These are phyloP conservation scores for Patella pellucida DNA, from an alignment of 2,888 invertebrate species.

Conservation along the genomic window DNA sequence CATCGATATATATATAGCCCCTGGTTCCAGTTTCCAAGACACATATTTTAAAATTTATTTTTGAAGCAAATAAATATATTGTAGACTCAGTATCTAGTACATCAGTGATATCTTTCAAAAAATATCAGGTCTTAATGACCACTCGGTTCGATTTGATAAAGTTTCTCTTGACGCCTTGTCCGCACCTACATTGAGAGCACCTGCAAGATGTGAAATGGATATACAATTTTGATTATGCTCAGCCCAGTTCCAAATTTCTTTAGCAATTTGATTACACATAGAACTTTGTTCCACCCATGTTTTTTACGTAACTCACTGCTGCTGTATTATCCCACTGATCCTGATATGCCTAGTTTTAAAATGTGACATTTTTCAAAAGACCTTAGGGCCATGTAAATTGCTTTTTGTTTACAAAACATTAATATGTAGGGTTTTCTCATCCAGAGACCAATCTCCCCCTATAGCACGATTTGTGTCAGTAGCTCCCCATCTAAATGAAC, in stretches of 20 bases:
- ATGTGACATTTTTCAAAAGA: background rate
- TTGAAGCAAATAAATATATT: background rate
- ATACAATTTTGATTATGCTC: background rate
- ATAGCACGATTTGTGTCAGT: background rate
- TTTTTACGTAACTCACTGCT: background rate
- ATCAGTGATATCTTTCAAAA: background rate
- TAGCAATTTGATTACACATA: background rate
- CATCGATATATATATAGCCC: too few species aligned
- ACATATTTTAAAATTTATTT: background rate
- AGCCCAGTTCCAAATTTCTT: background rate
- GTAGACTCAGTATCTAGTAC: background rate
- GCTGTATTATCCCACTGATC: background rate
- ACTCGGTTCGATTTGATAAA: background rate
- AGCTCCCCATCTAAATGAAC: background rate
- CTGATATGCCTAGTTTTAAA: background rate
- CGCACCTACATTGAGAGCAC: background rate
- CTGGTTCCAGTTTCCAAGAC: conserved; percentile 17
- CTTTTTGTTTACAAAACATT: background rate
- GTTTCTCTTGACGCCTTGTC: background rate
- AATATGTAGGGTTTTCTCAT: background rate
- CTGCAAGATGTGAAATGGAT: background rate
- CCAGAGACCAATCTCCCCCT: background rate
- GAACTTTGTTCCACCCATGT: background rate
- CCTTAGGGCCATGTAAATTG: background rate
- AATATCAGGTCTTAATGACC: background rate